Base-by-base conservation (phyloP, 64 coral and sea anemone genomes). In the Cladopsammia gracilis region DNA sequence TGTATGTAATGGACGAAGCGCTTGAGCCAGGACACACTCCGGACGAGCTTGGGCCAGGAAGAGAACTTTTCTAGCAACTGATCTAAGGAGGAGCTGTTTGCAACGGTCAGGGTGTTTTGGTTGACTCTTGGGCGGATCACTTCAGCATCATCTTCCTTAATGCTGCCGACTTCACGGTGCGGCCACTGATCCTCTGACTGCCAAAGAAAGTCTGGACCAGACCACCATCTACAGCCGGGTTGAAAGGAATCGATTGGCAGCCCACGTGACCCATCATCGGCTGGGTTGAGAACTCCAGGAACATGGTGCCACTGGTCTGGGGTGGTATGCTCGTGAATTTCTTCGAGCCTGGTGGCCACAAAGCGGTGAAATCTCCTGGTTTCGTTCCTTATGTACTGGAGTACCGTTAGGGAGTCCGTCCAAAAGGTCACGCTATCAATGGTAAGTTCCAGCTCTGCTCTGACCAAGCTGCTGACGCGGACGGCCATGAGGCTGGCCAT, bases 181-280 rank as follows among this genome's bases (percentile, higher is more conserved):
- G 89, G 89, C 89, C 89, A 91, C 2, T 71, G 89, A 16, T 81
- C 76, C n/a, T n/a, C n/a, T n/a, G n/a, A n/a, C n/a, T n/a, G n/a
- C n/a, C n/a, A n/a, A n/a, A n/a, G n/a, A n/a, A 0, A 26, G 18
- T 16, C 47, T 16, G 75, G 75, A 12, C 88, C 88, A 70, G 73
- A 48, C 88, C 88, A 90, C 73, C 89, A 90, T 91, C 89, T 25
- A 82, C 77, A 1, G 89, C 89, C 34, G 64, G n/a, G n/a, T n/a
- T n/a, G n/a, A n/a, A n/a, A n/a, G n/a, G n/a, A n/a, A n/a, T n/a
- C n/a, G n/a, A n/a, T n/a, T n/a, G n/a, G n/a, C n/a, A n/a, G n/a
- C n/a, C n/a, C n/a, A n/a, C n/a, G n/a, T n/a, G n/a, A n/a, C n/a
- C n/a, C n/a, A n/a, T n/a, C n/a, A n/a, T n/a, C n/a, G n/a, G n/a